Evolutionary conservation across 1,140 invertebrate species (phyloP).

Genomic region (Drosophila pachea): DNA sequence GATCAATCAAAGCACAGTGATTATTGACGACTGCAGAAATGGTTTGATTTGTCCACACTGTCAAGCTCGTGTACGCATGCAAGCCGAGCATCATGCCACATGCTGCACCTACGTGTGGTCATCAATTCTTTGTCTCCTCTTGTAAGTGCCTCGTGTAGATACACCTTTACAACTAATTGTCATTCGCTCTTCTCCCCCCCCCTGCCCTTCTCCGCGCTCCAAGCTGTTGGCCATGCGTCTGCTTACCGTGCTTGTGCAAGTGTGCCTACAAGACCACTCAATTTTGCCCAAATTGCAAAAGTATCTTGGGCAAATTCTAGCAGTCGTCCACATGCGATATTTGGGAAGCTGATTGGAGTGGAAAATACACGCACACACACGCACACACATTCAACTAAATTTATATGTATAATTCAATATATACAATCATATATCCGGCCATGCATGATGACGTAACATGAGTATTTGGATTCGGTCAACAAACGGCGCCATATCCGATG

Average conservation of each 20-base stretch:
- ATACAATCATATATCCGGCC: background rate
- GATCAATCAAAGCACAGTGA: slow-evolving; percentile 18
- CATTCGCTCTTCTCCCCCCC: background rate
- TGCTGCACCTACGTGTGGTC: slow-evolving; percentile 44
- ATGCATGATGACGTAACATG: background rate
- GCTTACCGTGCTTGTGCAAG: slow-evolving; percentile 84
- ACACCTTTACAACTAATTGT: background rate
- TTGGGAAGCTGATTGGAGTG: too few species aligned
- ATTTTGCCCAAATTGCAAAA: slow-evolving; percentile 83
- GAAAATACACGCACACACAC: background rate
- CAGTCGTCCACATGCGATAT: too few species aligned
- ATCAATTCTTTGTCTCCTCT: slow-evolving; percentile 38
- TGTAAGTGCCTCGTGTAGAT: slow-evolving; percentile 40
- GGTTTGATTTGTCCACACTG: slow-evolving; percentile 57
- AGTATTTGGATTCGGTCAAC: too few species aligned
- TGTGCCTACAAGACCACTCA: slow-evolving; percentile 83
- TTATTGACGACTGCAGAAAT: slow-evolving; percentile 15
- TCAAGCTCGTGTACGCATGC: slow-evolving; percentile 32
- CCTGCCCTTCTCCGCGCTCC: slow-evolving; percentile 30
- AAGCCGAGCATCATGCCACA: slow-evolving; percentile 47
- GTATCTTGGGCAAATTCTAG: slow-evolving; percentile 60
- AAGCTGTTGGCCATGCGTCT: slow-evolving; percentile 81
- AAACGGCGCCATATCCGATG: too few species aligned
- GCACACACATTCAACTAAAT: background rate
- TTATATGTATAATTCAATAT: background rate